Conservation (phyloP, 2,888 invertebrate species). For the Neoaliturus tenellus region DNA sequence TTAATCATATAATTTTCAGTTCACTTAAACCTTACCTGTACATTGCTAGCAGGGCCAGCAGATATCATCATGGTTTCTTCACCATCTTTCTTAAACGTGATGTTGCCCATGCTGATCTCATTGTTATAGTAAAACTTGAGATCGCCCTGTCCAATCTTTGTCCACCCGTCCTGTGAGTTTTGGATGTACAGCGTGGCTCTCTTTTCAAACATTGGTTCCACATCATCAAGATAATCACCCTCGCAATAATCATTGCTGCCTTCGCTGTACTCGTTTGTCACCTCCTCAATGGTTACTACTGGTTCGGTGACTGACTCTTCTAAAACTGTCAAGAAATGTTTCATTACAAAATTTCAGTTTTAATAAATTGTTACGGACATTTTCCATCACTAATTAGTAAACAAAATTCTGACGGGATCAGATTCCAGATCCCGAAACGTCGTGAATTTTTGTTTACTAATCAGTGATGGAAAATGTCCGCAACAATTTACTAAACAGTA, state of each 20-base stretch:
- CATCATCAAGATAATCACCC: slow-evolving; percentile 69
- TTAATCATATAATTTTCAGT: too few species aligned
- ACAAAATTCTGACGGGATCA: too few species aligned
- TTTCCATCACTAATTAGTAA: too few species aligned
- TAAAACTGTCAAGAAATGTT: too few species aligned
- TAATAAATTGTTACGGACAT: too few species aligned
- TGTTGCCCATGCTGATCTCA: not conserved
- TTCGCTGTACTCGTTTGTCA: slow-evolving; percentile 68
- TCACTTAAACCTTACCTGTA: slow-evolving; percentile 21
- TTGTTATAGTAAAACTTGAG: not conserved
- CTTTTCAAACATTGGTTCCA: slow-evolving; percentile 21
- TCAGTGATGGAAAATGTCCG: too few species aligned
- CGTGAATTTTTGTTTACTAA: too few species aligned
- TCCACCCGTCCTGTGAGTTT: not conserved
- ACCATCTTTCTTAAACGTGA: not conserved
- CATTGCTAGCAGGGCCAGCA: not conserved
- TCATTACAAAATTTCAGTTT: too few species aligned
- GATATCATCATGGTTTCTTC: not conserved
- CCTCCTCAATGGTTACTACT: slow-evolving; percentile 60
- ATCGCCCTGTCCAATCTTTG: not conserved
- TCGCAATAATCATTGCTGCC: slow-evolving; percentile 67
- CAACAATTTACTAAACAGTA: too few species aligned
- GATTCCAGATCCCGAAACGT: too few species aligned
- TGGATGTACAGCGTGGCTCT: not conserved
- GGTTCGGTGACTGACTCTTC: not conserved